A percentile compares a stretch with the other conserved stretches of the same genome.
Evolutionary conservation across 2,797 vertebrate species (phyloP).

Genomic region (Pantherophis vulpinus): DNA sequence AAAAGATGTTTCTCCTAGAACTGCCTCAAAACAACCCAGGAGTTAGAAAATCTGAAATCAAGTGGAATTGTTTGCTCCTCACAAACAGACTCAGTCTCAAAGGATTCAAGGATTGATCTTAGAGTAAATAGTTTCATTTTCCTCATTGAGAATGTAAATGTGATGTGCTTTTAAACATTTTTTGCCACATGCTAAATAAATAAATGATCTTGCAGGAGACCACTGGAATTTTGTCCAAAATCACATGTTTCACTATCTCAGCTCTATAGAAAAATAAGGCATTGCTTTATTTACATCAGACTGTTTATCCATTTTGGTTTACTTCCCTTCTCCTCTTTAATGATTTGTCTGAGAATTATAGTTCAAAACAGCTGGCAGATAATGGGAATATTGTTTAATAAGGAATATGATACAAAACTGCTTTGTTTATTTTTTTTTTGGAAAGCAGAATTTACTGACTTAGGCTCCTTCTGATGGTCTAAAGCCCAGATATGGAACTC

Average conservation of each 20-base stretch:
- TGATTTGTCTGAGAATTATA: background rate
- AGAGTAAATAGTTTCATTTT: background rate
- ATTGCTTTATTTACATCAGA: background rate
- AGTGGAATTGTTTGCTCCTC: background rate
- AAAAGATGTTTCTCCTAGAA: background rate
- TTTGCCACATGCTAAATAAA: background rate
- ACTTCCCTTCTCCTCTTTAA: background rate
- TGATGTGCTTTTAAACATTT: background rate
- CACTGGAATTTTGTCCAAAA: background rate
- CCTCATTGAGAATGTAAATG: background rate
- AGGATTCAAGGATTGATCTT: background rate
- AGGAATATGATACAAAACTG: background rate
- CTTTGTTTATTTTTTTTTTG: background rate
- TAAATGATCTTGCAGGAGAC: background rate
- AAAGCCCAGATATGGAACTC: background rate
- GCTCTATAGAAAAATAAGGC: background rate
- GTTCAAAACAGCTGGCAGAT: background rate
- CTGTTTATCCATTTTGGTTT: background rate
- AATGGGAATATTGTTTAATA: background rate
- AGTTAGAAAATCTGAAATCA: background rate
- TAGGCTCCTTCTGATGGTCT: background rate
- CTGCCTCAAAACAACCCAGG: background rate
- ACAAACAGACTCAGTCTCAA: background rate
- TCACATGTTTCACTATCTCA: background rate
- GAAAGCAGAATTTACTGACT: background rate